Conservation (phyloP, 2,113 vertebrate genomes). For the Menidia beryllina region DNA sequence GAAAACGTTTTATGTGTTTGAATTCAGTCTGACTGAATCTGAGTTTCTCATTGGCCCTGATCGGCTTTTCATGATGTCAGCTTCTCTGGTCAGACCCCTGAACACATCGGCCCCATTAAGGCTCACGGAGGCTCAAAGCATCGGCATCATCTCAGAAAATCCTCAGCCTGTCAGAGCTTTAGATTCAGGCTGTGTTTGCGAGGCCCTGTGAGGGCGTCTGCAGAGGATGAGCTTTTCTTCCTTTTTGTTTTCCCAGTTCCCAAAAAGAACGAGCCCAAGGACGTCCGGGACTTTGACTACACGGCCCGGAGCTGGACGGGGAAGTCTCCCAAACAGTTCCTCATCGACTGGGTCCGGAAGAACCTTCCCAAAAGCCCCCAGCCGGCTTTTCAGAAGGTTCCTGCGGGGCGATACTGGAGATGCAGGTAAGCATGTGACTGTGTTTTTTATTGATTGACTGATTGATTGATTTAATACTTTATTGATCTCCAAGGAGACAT, state of each 20-base stretch:
- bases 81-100: too few relatives aligned
- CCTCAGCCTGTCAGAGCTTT: background rate
- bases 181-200: background rate
- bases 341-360: slow-evolving; percentile 98
- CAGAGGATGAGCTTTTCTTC: background rate
- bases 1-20: too few relatives aligned
- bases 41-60: too few relatives aligned
- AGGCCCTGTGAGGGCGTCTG: background rate
- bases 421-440: slow-evolving; percentile 86
- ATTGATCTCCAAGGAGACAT: too few relatives aligned
- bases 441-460: background rate
- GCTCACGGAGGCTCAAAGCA: too few relatives aligned
- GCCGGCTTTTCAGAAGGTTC: slow-evolving; percentile 92
- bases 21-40: too few relatives aligned
- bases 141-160: too few relatives aligned
- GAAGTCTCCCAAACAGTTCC: slow-evolving; percentile 98
- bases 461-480: too few relatives aligned
- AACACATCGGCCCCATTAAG: too few relatives aligned
- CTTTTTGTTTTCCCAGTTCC: slow-evolving; percentile 61
- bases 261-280: slow-evolving; percentile 90
- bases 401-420: slow-evolving; percentile 93
- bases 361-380: slow-evolving; percentile 94
- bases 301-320: slow-evolving; percentile 97
- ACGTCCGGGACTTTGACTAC: slow-evolving; percentile 96
- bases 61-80: too few relatives aligned